Percentiles rank a stretch among this genome's conserved stretches.
Evolutionary conservation across 2,888 invertebrate species (phyloP).

Genomic region (Mythimna pallens): DNA sequence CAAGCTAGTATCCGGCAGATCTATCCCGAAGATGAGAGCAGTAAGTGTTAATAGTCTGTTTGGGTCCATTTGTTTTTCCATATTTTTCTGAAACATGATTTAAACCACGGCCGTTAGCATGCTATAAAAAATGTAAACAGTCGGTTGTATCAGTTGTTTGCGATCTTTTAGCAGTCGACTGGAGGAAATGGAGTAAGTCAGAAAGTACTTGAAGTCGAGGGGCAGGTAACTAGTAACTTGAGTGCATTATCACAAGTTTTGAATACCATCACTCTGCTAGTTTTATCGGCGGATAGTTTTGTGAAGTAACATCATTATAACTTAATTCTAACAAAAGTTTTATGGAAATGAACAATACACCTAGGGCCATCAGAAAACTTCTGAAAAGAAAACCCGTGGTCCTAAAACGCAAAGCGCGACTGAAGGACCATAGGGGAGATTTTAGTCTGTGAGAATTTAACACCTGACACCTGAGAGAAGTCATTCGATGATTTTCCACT

Average conservation of each 20-base stretch:
- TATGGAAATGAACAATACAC: background rate
- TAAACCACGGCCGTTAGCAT: background rate
- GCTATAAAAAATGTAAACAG: constrained; percentile 36
- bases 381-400: no score
- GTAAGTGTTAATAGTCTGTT: background rate
- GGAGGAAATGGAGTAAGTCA: constrained; percentile 56
- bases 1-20: no score
- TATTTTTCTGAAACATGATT: constrained; percentile 1
- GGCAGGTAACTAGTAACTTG: constrained; percentile 46
- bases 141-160: constrained; percentile 45
- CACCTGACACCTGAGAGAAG: no score
- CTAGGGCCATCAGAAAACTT: no score
- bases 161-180: constrained; percentile 39
- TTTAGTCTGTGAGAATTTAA: no score
- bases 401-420: no score
- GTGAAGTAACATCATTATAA: constrained; percentile 30
- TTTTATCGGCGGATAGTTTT: constrained; percentile 46
- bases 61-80: background rate
- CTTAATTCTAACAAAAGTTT: constrained; percentile 13
- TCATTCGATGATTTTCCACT: no score
- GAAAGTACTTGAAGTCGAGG: constrained; percentile 36
- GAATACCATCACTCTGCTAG: constrained; percentile 31
- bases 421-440: no score
- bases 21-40: no score
- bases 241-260: constrained; percentile 54